These are phyloP conservation scores for Patagioenas fasciata DNA, from an alignment of 2,113 vertebrate genomes.

Conservation along the genomic window DNA sequence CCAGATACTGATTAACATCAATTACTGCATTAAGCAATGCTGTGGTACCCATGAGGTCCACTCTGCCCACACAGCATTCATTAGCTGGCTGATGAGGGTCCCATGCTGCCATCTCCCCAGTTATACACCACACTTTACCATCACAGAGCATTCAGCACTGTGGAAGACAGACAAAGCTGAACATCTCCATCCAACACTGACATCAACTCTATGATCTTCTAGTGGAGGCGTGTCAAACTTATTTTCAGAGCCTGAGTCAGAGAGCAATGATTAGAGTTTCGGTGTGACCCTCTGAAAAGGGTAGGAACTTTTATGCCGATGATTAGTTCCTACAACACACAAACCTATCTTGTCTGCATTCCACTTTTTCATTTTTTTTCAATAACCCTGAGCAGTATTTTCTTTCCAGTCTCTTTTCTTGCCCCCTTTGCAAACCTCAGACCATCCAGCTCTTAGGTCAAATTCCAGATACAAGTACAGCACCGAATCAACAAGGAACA, in stretches of 20 bases:
- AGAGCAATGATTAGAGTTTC: fast-evolving
- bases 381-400: background rate
- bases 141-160: background rate
- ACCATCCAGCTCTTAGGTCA: slow-evolving; percentile 68
- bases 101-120: background rate
- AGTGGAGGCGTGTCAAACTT: no score
- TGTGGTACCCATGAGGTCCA: background rate
- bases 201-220: no score
- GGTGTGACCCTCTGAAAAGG: fast-evolving
- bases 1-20: fast-evolving
- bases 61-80: fast-evolving
- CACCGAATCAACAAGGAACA: slow-evolving; percentile 75
- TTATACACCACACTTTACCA: fast-evolving
- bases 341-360: background rate
- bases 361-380: background rate
- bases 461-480: slow-evolving; percentile 63
- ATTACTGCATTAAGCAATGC: fast-evolving
- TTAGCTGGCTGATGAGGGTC: background rate
- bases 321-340: background rate
- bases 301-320: fast-evolving
- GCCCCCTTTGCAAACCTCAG: slow-evolving; percentile 67
- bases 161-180: background rate
- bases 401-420: background rate
- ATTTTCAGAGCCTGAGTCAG: background rate
- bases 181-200: background rate